Base-by-base conservation (phyloP, 1,140 invertebrate genomes). In the Drosophila seguyi region DNA sequence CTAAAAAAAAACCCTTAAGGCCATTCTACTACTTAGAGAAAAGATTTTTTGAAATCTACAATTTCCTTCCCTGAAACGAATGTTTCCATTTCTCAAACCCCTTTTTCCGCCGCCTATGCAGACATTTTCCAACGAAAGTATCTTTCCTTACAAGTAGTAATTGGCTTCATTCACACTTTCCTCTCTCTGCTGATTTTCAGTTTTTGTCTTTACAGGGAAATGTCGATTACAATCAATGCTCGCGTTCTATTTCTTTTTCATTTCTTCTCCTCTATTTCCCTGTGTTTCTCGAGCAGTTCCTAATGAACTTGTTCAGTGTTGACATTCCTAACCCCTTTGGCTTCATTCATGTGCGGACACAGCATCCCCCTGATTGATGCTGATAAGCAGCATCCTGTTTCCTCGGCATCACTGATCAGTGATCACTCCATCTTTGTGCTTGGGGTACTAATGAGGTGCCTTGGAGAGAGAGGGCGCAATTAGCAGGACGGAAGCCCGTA, bases 301-400 rank as follows among this genome's bases (percentile, higher is more conserved):
- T 90, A 90, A 90, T 90, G 86, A 90, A 90, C 85, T 79, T 90
- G 85, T 59, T 57, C 56, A 56, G 27, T 31, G 59, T 68, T 80
- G 66, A 72, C 74, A 81, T 52, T 78, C 50, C 42, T 38, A 31
- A 38, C 20, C 42, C 41, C 55, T 48, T 66, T 31, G 48, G 39
- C 47, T 75, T 69, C 73, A 80, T 87, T 80, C 84, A 84, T 76
- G 55, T 61, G 45, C 53, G 22, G 59, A 36, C 45, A 52, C 45
- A 62, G 66, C 69, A 56, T 75, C 61, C 61, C 58, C 38, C 60
- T 79, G 85, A 90, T 85, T 85, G 69, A 38, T 50, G 61, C 67
- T 90, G 85, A 90, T 90, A 90, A 80, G 75, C 81, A 90, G 86
- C 85, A 90, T 90, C 85, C 85, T 90, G 85, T 90, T 90, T 90